A percentile compares a stretch with the other conserved stretches of the same genome.
These are phyloP conservation scores for Vombatus ursinus DNA, from an alignment of 2,113 vertebrate species.

Conservation along the genomic window DNA sequence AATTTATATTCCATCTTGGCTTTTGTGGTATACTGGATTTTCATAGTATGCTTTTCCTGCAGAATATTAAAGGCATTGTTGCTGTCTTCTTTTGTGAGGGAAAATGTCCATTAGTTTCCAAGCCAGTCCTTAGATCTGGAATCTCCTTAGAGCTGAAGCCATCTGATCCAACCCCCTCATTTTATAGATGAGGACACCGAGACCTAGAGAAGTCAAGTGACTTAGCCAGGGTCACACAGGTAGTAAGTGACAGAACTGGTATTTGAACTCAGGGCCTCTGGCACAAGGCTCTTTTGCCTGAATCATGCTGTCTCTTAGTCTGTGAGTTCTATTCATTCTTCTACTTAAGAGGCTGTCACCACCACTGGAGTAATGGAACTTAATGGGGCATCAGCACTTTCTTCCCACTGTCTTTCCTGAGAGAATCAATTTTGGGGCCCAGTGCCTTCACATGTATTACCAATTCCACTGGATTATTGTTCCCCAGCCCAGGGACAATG, in stretches of 20 bases:
- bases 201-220: neutral
- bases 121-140: neutral
- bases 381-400: neutral
- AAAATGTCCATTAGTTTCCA: neutral
- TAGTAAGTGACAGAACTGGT: neutral
- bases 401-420: neutral
- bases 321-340: neutral
- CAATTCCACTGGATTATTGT: neutral
- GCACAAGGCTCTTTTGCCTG: neutral
- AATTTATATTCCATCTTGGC: neutral
- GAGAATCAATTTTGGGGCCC: neutral
- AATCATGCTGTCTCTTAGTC: neutral
- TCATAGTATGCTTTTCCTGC: neutral
- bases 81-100: neutral
- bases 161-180: neutral
- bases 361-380: neutral
- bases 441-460: neutral
- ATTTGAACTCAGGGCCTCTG: neutral
- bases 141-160: neutral
- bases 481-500: neutral
- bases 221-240: neutral
- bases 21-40: neutral
- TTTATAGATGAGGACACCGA: neutral
- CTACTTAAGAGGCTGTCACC: neutral
- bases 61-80: neutral